Evolutionary conservation across 1,140 invertebrate species (phyloP), one percentile per base, ranked within the genome.

Genomic region (Cardiocondyla obscurior): DNA sequence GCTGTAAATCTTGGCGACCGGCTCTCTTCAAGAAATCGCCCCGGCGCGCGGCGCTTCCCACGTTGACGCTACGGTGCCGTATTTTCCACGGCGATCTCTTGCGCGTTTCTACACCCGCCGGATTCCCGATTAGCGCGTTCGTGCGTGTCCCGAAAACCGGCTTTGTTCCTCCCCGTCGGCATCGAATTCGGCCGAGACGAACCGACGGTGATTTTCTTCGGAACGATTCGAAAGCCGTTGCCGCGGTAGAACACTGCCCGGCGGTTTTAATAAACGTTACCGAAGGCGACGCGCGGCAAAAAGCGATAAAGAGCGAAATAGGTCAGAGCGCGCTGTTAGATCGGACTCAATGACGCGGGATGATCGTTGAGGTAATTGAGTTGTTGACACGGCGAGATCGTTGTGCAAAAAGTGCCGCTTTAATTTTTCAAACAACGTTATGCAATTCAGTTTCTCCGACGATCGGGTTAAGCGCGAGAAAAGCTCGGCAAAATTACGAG

Each of bases 1-100:
- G 83, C 58, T 79, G 87, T 89, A 83, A 88, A 89, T 89, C 88
- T 86, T 46, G n/a, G 7, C 22, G 12, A 16, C 49, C 81, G 19
- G 46, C 28, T 85, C 81, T 77, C 51, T 72, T 44, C 53, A 82
- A 88, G 72, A 74, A 79, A 74, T 85, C 79, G 60, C 25, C 69
- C 69, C 57, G 46, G 28, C 55, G 64, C 36, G 55, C 51, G 42
- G 64, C 36, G 55, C 51, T 83, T 72, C 81, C 69, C 86, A 73
- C 55, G 60, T 74, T n/a, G 58, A 36, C 51, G 33, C n/a, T 33
- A n/a, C 57, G 33, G 3, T 25, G 33, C 22, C 46, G 33, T 22
- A 77, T 83, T 76, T 69, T 55, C 76, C 46, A 42, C 62, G 33
- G 55, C 39, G 57, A 51, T 58, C 33, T 39, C 19, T 70, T n/a